Evolutionary conservation across 2,113 vertebrate genomes (phyloP), one percentile per base, ranked within the genome.

Genomic region (Prolemur simus): DNA sequence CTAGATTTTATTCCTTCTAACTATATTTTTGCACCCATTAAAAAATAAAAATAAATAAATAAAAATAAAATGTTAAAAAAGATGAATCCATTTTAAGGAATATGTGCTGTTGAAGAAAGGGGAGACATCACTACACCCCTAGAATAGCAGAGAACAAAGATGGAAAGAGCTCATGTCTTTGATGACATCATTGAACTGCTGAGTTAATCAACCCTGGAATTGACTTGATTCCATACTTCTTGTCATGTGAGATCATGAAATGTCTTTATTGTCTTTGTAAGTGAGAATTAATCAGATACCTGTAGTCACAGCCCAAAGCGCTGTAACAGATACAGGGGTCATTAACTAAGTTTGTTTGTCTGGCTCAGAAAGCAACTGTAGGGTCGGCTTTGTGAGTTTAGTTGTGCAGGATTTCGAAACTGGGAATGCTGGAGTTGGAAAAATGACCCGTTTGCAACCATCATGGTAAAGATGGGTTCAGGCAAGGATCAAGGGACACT

Each of bases 181-280:
- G 58, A 95, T 90, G 42, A 76, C 74, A 81, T 86, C 13, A 68
- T 8, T 86, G 17, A 86, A 74, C n/a, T 92, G 42, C 45, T 90
- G 54, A 92, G 80, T 92, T 85, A 85, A 96, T n/a, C 34, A 89
- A 74, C 14, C 25, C n/a, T 52, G 6, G 14, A 84, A 69, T 37
- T 47, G 37, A 86, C 80, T 96, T 74, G 64, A 29, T 94, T 94
- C 56, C 73, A 69, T 81, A 86, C 63, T 89, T 89, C 63, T 95
- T 88, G 18, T 47, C 76, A 81, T 47, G 8, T 86, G 60, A 68
- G 73, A 76, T 84, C 73, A 91, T 81, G 32, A 74, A 89, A 80
- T 84, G 5, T 90, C 69, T 96, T 94, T 94, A 94, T 56, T 84
- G 17, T 89, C 29, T 54, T 18, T 54, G 17, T 88, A 89, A 81